Base-by-base conservation (phyloP, 53 echinoderm and acorn worm species). In the Luidia sarsii region DNA sequence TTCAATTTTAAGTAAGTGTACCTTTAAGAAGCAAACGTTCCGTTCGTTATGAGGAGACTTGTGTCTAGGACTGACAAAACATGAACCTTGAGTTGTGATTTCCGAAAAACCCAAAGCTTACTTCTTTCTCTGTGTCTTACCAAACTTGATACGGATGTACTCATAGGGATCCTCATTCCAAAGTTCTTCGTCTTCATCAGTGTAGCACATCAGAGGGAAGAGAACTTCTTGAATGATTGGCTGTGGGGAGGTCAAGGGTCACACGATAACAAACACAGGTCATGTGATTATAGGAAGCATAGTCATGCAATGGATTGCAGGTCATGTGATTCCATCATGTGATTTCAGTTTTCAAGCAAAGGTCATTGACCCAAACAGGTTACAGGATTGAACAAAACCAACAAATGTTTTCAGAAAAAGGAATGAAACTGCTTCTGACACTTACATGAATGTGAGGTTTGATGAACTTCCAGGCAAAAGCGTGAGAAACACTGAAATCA, bases 181-280 rank as follows among this genome's bases (percentile, higher is more conserved):
- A 6, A 95, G 57, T 20, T 91, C 95, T 16, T 91, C 95, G 36
- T 95, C 91, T 64, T 95, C 95, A 64, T 95, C 94, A 4, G 91
- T 95, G 83, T 95, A 91, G 69, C 95, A 95, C 95, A 95, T 95
- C 68, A 95, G 75, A 0, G 94, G 94, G 33, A 94, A 94, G 30
- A 94, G 68, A 30, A 94, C 82, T 22, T 91, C 94, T 67, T 89
- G 88, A 31, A 94, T 68, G 37, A 94, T 65, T 14, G 81, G 83
- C 90, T 94, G 71, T 6, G 30, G 3, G 48, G 43, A 39, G 14
- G 10, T 2, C 6, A n/a, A n/a, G n/a, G n/a, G n/a, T 50, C 20
- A 2, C 16, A 50, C 3, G 16, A 50, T 1, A 3, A 3, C 50
- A 50, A 1, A 19, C 20, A 50, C 50, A 50, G 50, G 3, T 5